Evolutionary conservation across 2,888 invertebrate species (phyloP).

Genomic region (Diadegma fenestrale): DNA sequence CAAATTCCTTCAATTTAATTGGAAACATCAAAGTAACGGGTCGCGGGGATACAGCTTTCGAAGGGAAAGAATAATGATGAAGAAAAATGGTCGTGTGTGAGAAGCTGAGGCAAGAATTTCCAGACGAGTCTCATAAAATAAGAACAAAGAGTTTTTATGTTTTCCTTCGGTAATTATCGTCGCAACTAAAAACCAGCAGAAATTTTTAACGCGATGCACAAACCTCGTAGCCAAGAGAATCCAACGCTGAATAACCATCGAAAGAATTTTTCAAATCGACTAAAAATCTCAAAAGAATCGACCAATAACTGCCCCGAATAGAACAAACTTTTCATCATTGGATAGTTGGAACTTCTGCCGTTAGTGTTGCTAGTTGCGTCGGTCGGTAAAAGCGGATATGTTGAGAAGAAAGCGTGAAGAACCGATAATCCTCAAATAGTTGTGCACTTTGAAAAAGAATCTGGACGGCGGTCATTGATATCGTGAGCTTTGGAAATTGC

Average conservation of each 20-base stretch:
- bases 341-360: neutral
- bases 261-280: neutral
- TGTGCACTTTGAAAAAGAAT: neutral
- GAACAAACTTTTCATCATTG: neutral
- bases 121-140: neutral
- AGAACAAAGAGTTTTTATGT: neutral
- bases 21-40: slow-evolving; percentile 84
- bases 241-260: neutral
- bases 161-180: neutral
- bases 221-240: neutral
- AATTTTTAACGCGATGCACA: neutral
- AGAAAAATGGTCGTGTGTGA: slow-evolving; percentile 27
- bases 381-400: neutral
- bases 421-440: neutral
- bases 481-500: neutral
- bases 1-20: slow-evolving; percentile 85
- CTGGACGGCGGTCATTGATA: neutral
- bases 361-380: neutral
- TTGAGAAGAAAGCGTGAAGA: neutral
- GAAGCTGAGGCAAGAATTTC: slow-evolving; percentile 24
- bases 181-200: neutral
- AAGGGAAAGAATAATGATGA: slow-evolving; percentile 68
- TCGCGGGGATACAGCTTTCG: slow-evolving; percentile 74
- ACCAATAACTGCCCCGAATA: neutral
- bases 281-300: neutral